phyloP scores from a whole-genome alignment of 2,113 vertebrate species.

The Oreotrochilus melanogaster region DNA sequence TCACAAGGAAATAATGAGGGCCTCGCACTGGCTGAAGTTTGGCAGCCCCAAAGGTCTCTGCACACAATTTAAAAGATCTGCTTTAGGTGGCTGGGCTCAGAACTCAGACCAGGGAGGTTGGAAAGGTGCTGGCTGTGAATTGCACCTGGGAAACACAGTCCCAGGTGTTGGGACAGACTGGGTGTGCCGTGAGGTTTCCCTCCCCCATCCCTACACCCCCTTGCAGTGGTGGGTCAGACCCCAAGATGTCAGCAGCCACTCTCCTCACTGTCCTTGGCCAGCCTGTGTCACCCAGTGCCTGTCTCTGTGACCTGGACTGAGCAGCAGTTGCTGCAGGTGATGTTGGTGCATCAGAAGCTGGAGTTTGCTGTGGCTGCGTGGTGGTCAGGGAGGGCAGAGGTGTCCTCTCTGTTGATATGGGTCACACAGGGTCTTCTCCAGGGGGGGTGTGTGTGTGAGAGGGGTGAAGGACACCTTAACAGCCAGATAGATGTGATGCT shows the following conservation, averaged over 20 bases:
- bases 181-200: neutral
- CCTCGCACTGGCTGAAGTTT: neutral
- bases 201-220: too few relatives aligned
- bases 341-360: fast-evolving
- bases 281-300: fast-evolving
- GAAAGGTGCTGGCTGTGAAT: too few relatives aligned
- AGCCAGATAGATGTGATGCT: too few relatives aligned
- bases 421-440: fast-evolving
- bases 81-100: neutral
- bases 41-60: neutral
- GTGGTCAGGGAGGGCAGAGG: too few relatives aligned
- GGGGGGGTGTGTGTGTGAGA: neutral
- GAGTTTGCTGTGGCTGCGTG: neutral
- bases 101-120: neutral
- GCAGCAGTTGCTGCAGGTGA: neutral
- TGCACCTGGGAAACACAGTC: fast-evolving
- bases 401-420: fast-evolving
- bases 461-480: neutral
- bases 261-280: neutral
- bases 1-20: neutral
- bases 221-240: neutral
- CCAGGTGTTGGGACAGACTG: fast-evolving
- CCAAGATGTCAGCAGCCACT: fast-evolving
- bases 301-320: neutral
- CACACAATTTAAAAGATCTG: neutral